phyloP scores from a whole-genome alignment of 2,888 invertebrate species.

The Caenorhabditis wallacei region DNA sequence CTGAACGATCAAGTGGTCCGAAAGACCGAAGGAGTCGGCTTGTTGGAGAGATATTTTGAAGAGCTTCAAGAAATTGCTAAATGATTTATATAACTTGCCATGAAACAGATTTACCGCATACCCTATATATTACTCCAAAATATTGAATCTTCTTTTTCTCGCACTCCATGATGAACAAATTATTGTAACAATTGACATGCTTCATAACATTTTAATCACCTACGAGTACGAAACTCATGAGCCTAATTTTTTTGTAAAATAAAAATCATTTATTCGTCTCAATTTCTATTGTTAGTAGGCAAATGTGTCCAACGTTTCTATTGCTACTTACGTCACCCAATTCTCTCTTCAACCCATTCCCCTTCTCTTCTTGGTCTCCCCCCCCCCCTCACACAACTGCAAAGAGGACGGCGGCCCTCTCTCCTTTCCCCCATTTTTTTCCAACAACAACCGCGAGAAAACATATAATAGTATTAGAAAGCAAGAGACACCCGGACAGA shows the following conservation, averaged over 20 bases:
- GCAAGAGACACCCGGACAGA: background rate
- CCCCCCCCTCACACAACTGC: background rate
- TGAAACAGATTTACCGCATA: too few relatives aligned
- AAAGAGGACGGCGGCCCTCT: background rate
- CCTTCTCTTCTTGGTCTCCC: background rate
- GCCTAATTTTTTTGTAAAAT: too few relatives aligned
- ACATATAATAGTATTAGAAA: background rate
- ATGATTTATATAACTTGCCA: background rate
- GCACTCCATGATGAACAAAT: too few relatives aligned
- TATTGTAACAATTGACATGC: too few relatives aligned
- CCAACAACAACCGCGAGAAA: background rate
- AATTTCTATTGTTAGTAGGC: background rate
- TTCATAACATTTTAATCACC: too few relatives aligned
- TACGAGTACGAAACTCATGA: too few relatives aligned
- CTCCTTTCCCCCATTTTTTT: background rate
- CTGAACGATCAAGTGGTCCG: background rate
- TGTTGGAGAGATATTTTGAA: background rate
- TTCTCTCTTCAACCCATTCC: background rate
- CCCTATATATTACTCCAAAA: too few relatives aligned
- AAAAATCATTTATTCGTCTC: too few relatives aligned
- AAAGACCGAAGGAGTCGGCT: background rate
- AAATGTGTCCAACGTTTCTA: background rate
- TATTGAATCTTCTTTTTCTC: too few relatives aligned
- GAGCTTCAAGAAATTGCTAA: background rate
- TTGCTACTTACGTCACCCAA: background rate